These are phyloP conservation scores for Crocallis elinguaria DNA, from an alignment of 2,888 invertebrate genomes.

Conservation along the genomic window DNA sequence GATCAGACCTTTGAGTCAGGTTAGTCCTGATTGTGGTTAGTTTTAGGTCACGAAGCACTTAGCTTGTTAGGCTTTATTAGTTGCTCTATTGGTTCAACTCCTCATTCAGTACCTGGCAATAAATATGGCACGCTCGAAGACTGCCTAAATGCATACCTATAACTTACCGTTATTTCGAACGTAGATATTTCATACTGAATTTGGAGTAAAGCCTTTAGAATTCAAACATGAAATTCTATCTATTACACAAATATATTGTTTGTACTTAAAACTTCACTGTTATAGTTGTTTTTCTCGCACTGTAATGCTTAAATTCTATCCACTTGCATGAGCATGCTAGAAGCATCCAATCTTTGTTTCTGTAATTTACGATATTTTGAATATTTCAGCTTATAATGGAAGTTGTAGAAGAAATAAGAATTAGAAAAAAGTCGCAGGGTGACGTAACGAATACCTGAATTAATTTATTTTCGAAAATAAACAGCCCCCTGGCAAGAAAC, in stretches of 20 bases:
- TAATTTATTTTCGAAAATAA: slow-evolving; percentile 24
- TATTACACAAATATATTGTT: not conserved
- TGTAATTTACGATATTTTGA: slow-evolving; percentile 51
- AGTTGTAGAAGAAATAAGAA: slow-evolving; percentile 83
- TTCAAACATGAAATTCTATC: not conserved
- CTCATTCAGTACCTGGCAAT: not conserved
- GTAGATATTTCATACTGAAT: not conserved
- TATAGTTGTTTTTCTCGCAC: slow-evolving; percentile 9
- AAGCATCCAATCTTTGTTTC: slow-evolving; percentile 29
- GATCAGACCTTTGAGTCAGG: slow-evolving; percentile 95
- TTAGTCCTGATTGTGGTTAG: slow-evolving; percentile 82
- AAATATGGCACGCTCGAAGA: not conserved
- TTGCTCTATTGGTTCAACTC: slow-evolving; percentile 10
- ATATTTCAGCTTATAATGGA: slow-evolving; percentile 83
- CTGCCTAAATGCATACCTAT: not conserved
- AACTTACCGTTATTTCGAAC: not conserved
- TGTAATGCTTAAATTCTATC: slow-evolving; percentile 9
- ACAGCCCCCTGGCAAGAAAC: not conserved
- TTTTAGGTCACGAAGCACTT: slow-evolving; percentile 26
- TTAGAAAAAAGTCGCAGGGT: slow-evolving; percentile 79
- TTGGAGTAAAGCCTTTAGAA: not conserved
- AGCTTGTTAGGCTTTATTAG: slow-evolving; percentile 4
- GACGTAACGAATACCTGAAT: slow-evolving; percentile 68
- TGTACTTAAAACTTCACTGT: not conserved
- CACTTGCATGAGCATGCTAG: slow-evolving; percentile 50